phyloP scores from a whole-genome alignment of 2,888 invertebrate genomes.

The Lasioglossum leucozonium region DNA sequence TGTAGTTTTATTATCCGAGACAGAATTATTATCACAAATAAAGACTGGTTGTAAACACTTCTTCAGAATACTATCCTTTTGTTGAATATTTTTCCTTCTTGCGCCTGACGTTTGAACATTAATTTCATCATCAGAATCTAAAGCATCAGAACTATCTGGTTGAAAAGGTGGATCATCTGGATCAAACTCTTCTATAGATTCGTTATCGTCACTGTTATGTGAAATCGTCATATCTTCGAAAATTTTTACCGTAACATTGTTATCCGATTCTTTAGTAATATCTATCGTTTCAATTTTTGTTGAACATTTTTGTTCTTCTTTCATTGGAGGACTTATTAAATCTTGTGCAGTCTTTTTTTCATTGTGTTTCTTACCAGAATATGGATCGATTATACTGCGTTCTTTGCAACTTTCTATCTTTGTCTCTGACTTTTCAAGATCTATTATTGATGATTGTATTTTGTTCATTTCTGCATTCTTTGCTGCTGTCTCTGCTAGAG shows the following conservation, averaged over 20 bases:
- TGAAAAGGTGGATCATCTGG: constrained; percentile 79
- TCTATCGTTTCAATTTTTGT: not conserved
- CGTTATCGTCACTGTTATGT: constrained; percentile 73
- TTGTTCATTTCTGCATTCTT: constrained; percentile 41
- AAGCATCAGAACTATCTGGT: constrained; percentile 67
- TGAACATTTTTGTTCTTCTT: constrained; percentile 16
- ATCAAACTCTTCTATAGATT: constrained; percentile 82
- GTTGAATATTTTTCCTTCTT: constrained; percentile 50
- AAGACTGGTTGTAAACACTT: constrained; percentile 36
- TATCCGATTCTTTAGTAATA: not conserved
- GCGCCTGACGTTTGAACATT: constrained; percentile 41
- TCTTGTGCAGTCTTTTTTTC: constrained; percentile 22
- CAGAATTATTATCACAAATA: constrained; percentile 35
- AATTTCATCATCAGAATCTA: constrained; percentile 67
- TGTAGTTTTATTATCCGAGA: constrained; percentile 18
- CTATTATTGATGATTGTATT: constrained; percentile 18
- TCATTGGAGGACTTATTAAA: constrained; percentile 38
- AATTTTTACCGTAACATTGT: constrained; percentile 47
- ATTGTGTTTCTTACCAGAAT: constrained; percentile 37
- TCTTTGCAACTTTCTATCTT: constrained; percentile 29
- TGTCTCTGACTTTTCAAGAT: constrained; percentile 14
- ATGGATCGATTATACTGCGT: not conserved
- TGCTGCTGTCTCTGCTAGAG: constrained; percentile 59
- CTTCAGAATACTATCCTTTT: constrained; percentile 49
- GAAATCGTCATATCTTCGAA: constrained; percentile 58